Base-by-base conservation (phyloP, 2,888 invertebrate genomes). In the Nomada flava region DNA sequence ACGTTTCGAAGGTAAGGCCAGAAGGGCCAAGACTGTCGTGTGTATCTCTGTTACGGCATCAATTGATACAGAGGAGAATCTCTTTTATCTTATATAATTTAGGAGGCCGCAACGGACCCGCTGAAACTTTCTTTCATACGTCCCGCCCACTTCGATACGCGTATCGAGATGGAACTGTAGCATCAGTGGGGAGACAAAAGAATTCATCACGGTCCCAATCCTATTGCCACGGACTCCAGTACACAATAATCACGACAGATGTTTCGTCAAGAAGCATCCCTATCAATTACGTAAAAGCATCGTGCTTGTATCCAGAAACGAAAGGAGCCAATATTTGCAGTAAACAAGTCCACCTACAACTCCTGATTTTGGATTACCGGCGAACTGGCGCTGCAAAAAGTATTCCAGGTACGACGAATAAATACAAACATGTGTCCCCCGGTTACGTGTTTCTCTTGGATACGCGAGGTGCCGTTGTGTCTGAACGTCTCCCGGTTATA, bases 301-400 rank as follows among this genome's bases (percentile, higher is more conserved):
- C 71, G 47, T 36, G 63, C 23, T 44, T 26, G 53, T 36, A 36
- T 9, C 55, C 20, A 42, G 72, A 52, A 70, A 62, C 42, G 76
- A 63, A 81, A 82, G 70, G 62, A 74, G 70, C 59, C 71, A 82
- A 82, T 82, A 85, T 75, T 80, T 69, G 71, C 63, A 44, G 67
- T 60, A 76, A 80, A 86, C 78, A 81, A 78, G 64, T 47, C 55
- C 10, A 26, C n/a, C 69, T 15, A 11, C 36, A 7, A 7, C 70
- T 68, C 78, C 82, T 86, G 83, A 82, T 83, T 83, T 79, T 70
- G 78, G 74, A 78, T 78, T 78, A 77, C 78, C 73, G 57, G 73
- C 57, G 13, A 72, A 72, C 79, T n/a, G 69, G 60, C n/a, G 26
- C 53, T 75, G 82, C 75, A 72, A 70, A 84, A 87, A 86, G 68